phyloP scores from a whole-genome alignment of 1,140 invertebrate species.

The Ceratina calcarata region DNA sequence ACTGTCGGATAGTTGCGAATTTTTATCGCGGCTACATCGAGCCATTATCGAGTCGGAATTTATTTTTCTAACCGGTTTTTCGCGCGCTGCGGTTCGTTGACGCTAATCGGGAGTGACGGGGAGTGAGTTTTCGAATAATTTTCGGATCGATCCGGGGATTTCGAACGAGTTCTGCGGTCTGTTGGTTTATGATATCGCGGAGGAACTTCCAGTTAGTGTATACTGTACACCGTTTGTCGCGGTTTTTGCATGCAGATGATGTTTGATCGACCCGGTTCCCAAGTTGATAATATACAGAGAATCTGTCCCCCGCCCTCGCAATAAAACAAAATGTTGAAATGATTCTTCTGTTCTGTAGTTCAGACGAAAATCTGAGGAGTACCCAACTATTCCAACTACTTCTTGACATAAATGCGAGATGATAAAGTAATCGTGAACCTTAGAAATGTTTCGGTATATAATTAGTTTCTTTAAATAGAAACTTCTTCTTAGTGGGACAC shows the following conservation, averaged over 20 bases:
- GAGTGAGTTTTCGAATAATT: conserved; percentile 9
- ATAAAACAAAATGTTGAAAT: background rate
- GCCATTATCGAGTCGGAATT: conserved; percentile 29
- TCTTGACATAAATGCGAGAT: too few relatives aligned
- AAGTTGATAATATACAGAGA: conserved; percentile 5
- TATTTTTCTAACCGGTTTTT: background rate
- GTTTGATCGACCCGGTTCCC: background rate
- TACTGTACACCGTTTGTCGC: conserved; percentile 8
- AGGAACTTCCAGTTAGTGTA: background rate
- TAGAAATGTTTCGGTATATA: too few relatives aligned
- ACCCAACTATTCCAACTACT: background rate
- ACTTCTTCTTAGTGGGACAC: too few relatives aligned
- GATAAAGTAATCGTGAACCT: too few relatives aligned
- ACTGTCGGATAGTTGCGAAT: too few relatives aligned
- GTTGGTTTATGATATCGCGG: background rate
- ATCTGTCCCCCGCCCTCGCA: background rate
- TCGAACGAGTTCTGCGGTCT: conserved; percentile 6
- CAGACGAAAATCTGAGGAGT: background rate
- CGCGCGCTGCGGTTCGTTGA: background rate
- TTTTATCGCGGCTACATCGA: conserved; percentile 22
- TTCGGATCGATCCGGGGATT: conserved; percentile 1
- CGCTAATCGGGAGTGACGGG: too few relatives aligned
- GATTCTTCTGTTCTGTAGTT: conserved; percentile 13
- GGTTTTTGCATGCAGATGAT: conserved; percentile 16
- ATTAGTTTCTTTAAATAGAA: background rate